Evolutionary conservation across 2,888 invertebrate genomes (phyloP).

Genomic region (Drosophila mercatorum): DNA sequence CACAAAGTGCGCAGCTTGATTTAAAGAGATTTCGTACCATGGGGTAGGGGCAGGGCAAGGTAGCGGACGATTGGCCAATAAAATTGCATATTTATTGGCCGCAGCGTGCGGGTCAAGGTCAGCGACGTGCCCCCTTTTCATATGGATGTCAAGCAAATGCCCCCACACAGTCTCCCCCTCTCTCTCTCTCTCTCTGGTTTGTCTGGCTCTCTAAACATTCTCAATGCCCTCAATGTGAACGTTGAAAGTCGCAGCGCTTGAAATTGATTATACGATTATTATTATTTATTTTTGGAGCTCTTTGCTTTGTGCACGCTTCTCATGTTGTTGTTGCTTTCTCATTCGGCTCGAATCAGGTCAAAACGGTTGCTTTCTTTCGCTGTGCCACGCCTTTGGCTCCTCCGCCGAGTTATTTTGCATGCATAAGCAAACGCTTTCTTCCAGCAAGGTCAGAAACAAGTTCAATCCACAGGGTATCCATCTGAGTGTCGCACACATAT

Average conservation of each 20-base stretch:
- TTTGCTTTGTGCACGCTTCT: constrained; percentile 67
- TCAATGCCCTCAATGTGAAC: constrained; percentile 33
- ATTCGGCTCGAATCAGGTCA: constrained; percentile 64
- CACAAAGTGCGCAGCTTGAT: constrained; percentile 10
- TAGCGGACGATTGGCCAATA: constrained; percentile 28
- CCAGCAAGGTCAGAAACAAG: constrained; percentile 39
- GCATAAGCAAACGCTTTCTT: constrained; percentile 43
- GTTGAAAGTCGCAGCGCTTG: constrained; percentile 64
- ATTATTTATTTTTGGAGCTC: constrained; percentile 36
- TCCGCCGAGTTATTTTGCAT: constrained; percentile 40
- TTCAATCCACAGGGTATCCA: constrained; percentile 26
- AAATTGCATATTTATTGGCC: constrained; percentile 70
- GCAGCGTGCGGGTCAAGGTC: constrained; percentile 74
- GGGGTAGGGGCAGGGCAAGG: background rate
- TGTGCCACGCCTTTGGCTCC: constrained; percentile 55
- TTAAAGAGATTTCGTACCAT: background rate
- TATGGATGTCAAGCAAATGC: constrained; percentile 71
- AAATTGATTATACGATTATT: constrained; percentile 59
- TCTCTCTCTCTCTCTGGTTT: too few relatives aligned
- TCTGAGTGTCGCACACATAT: constrained; percentile 8
- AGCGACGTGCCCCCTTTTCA: constrained; percentile 77
- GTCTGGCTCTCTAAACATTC: background rate
- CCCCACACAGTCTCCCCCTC: background rate
- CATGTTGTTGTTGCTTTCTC: constrained; percentile 18
- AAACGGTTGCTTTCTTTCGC: constrained; percentile 75